Conservation (phyloP, 2,888 invertebrate genomes). For the Callyntrura sp. region DNA sequence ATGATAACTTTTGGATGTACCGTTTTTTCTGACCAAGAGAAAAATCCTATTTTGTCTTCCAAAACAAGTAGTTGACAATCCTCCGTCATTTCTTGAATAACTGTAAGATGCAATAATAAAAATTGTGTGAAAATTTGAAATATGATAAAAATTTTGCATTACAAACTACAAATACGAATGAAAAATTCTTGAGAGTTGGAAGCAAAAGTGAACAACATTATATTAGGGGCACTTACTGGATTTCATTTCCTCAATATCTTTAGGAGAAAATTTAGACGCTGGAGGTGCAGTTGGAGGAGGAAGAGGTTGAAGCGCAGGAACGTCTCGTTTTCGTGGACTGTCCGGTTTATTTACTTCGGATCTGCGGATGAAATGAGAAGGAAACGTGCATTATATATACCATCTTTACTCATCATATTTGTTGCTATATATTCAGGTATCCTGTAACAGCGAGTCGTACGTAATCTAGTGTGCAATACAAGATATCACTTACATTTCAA, state of each 20-base stretch:
- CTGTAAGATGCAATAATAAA: too few species aligned
- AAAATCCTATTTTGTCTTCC: conserved; percentile 70
- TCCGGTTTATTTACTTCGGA: neutral
- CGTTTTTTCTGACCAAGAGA: conserved; percentile 66
- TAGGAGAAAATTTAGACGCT: conserved; percentile 39
- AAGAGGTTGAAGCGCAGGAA: neutral
- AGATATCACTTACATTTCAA: conserved; percentile 66
- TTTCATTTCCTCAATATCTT: conserved; percentile 71
- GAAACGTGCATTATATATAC: too few species aligned
- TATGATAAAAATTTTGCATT: too few species aligned
- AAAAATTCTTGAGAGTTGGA: too few species aligned
- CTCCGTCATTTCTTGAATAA: conserved; percentile 75
- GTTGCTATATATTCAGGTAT: too few species aligned
- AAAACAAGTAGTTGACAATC: conserved; percentile 73
- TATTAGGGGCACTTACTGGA: conserved; percentile 50
- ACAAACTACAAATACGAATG: too few species aligned
- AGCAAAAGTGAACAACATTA: too few species aligned
- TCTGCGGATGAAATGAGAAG: conserved; percentile 27
- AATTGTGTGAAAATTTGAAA: neutral
- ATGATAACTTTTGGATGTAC: conserved; percentile 70
- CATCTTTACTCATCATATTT: too few species aligned
- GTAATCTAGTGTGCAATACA: too few species aligned
- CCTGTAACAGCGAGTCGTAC: too few species aligned
- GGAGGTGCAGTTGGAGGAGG: neutral
- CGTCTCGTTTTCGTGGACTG: conserved; percentile 28